Evolutionary conservation across 1,140 invertebrate genomes (phyloP).

Genomic region (Drosophila ogumai): DNA sequence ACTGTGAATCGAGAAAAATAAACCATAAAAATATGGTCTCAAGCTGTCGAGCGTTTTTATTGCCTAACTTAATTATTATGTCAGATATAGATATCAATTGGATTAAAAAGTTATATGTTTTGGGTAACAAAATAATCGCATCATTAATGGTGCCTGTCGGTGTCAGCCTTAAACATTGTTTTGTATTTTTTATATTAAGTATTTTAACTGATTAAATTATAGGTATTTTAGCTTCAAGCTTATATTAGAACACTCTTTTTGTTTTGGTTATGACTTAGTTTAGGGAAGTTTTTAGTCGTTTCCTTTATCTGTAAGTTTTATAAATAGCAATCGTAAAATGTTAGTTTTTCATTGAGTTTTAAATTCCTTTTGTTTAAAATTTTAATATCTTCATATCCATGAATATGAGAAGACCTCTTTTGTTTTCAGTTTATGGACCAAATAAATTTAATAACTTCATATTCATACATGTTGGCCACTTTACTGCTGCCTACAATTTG

Average conservation of each 20-base stretch:
- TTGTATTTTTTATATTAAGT: neutral
- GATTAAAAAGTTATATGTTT: slow-evolving; percentile 35
- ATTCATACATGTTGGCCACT: slow-evolving; percentile 1
- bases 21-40: slow-evolving; percentile 12
- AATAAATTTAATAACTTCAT: slow-evolving; percentile 15
- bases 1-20: slow-evolving; percentile 7
- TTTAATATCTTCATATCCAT: neutral
- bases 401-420: neutral
- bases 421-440: neutral
- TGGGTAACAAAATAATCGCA: slow-evolving; percentile 17
- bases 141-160: slow-evolving; percentile 27
- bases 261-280: neutral
- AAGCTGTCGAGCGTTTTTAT: slow-evolving; percentile 27
- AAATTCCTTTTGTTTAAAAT: neutral
- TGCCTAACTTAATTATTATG: slow-evolving; percentile 26
- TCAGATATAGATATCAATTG: slow-evolving; percentile 25
- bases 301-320: neutral
- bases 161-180: slow-evolving; percentile 5
- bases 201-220: slow-evolving; percentile 7
- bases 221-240: neutral
- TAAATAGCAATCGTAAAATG: neutral
- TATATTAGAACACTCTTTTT: neutral
- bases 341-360: neutral
- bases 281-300: neutral
- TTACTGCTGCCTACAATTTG: slow-evolving; percentile 14